A percentile compares a stretch with the other conserved stretches of the same genome.
Evolutionary conservation across 2,888 invertebrate genomes (phyloP).

Genomic region (Amphipyra tragopoginis): DNA sequence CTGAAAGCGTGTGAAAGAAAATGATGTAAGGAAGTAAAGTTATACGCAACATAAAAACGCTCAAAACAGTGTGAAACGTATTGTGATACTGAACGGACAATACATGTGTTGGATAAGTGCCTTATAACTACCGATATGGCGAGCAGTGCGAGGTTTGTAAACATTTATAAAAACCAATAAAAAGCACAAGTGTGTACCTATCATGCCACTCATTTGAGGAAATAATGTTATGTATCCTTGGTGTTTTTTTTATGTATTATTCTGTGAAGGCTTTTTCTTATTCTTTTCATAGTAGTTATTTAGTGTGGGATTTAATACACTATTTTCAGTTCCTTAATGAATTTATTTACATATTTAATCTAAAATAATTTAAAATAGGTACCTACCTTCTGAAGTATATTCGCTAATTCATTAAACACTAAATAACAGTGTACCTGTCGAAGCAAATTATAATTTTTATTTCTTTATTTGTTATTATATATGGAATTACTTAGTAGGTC

Average conservation of each 20-base stretch:
- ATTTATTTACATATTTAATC: background rate
- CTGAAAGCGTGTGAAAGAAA: constrained; percentile 8
- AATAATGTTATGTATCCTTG: constrained; percentile 3
- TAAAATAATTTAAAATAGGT: background rate
- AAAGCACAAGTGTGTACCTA: background rate
- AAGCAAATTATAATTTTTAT: too few relatives aligned
- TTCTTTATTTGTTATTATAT: too few relatives aligned
- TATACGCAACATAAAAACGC: constrained; percentile 24
- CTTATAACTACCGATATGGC: constrained; percentile 52
- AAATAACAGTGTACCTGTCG: too few relatives aligned
- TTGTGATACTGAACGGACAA: constrained; percentile 22
- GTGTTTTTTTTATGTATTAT: background rate
- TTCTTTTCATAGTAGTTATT: background rate
- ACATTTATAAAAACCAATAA: background rate
- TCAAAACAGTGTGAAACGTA: constrained; percentile 17
- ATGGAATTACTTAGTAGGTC: too few relatives aligned
- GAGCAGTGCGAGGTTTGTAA: constrained; percentile 62
- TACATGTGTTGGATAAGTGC: constrained; percentile 25
- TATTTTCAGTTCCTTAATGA: constrained; percentile 2
- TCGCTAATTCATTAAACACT: background rate
- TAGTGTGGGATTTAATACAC: background rate
- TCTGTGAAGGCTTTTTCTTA: constrained; percentile 5
- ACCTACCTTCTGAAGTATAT: background rate
- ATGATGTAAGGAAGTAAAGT: constrained; percentile 52
- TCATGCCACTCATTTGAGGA: constrained; percentile 3